Base-by-base conservation (phyloP, 2,113 vertebrate species). In the Engraulis encrasicolus region DNA sequence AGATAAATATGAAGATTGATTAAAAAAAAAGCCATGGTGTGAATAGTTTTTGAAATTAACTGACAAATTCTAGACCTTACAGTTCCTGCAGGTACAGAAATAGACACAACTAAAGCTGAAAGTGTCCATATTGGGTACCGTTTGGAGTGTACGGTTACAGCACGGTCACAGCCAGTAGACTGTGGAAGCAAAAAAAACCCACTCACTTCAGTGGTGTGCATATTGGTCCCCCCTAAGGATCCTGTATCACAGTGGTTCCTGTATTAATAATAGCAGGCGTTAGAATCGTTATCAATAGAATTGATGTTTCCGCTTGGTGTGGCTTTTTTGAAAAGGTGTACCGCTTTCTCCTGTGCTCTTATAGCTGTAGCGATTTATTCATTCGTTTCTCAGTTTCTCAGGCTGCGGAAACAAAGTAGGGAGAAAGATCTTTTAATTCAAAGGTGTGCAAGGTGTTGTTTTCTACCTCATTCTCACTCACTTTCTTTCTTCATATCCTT, bases 331-430 rank as follows among this genome's bases (percentile, higher is more conserved):
- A 58, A n/a, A 19, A 58, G 19, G 0, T 34, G 31, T n/a, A n/a
- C n/a, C n/a, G n/a, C n/a, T 4, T 34, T 23, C 50, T 79, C 80
- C 84, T 84, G 40, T 45, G 54, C 81, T 74, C 48, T n/a, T n/a
- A n/a, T 85, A 88, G 85, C 77, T 84, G n/a, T n/a, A 61, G 74
- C 79, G 82, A 88, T 86, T 83, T 87, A 84, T 89, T 89, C 23
- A 40, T 81, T 82, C 83, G 82, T 34, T 86, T 66, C 83, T 66
- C 23, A n/a, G n/a, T n/a, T 78, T 78, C 52, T 81, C 80, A 66
- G 80, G 48, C 79, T 71, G 50, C 11, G 45, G 40, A 86, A 85
- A 81, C 79, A 38, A 61, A 84, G 48, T 87, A 45, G 2, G 81
- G 84, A 83, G 83, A 86, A 77, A 27, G 82, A 85, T 84, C 27